Evolutionary conservation across 2,113 vertebrate genomes (phyloP), one percentile per base, ranked within the genome.

Genomic region (Oncorhynchus kisutch): DNA sequence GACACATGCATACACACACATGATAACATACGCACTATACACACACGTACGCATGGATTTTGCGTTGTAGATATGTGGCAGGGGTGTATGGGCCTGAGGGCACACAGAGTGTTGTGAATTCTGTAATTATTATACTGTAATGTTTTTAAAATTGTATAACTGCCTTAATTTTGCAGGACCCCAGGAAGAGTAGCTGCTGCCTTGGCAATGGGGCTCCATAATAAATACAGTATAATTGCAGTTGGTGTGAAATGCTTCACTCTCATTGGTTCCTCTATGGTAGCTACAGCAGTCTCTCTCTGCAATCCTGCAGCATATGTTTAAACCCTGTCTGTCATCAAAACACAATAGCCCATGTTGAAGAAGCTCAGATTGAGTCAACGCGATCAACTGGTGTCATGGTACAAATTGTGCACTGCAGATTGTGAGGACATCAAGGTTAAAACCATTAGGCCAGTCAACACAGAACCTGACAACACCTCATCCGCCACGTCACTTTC

Each of bases 241-340:
- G 31, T 34, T 34, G 31, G 3, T 18, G 49, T 18, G 49, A 54
- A 54, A 64, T 9, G 60, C 60, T 64, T 29, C 24, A 13, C 64
- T 29, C 24, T 66, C 64, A 11, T 45, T 45, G 39, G 39, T 66
- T n/a, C 4, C 20, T 45, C 34, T 11, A 4, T 48, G 18, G 31
- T n/a, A 12, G 34, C 18, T 69, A 7, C 31, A 34, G 20, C 11
- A 2, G 4, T n/a, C 31, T 34, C 12, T 72, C 13, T 60, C 18
- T 39, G 67, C 29, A n/a, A 18, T 45, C 31, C 54, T 24, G 59
- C 9, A 60, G 18, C 39, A 65, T 45, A 48, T 51, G 31, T 9
- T 73, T 24, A 45, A 67, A n/a, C 29, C 13, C 80, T 49, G 62
- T 87, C 86, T 24, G 59, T 86, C 86, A 57, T 6, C 85, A 76